Percentiles rank a stretch among this genome's conserved stretches.
Conservation (phyloP, 1,140 invertebrate species). For the Spodoptera litura region DNA sequence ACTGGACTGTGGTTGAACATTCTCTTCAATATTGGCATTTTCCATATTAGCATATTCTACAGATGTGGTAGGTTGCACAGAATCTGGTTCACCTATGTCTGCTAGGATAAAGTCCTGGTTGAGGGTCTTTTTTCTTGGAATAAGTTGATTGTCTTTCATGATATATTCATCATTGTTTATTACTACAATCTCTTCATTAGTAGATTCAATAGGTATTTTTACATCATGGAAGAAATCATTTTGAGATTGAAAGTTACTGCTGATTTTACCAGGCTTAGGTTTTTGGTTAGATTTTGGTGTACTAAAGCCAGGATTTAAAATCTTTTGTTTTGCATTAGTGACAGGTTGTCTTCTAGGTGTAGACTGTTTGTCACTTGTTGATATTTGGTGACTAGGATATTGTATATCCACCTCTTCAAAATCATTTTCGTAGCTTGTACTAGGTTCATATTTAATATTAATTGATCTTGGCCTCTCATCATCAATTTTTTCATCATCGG, state of each 20-base stretch:
- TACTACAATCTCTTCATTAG: constrained; percentile 84
- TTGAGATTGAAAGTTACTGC: constrained; percentile 26
- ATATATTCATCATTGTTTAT: constrained; percentile 87
- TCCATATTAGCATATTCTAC: constrained; percentile 63
- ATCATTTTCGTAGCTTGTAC: constrained; percentile 67
- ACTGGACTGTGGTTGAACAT: constrained; percentile 55
- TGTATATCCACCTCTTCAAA: constrained; percentile 73
- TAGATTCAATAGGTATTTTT: constrained; percentile 32
- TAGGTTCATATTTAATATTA: constrained; percentile 74
- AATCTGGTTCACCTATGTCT: constrained; percentile 58
- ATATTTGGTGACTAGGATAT: constrained; percentile 75
- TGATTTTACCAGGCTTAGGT: not conserved
- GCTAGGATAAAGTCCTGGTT: constrained; percentile 64
- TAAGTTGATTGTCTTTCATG: constrained; percentile 75
- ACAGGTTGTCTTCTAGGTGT: constrained; percentile 81
- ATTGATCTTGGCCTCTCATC: constrained; percentile 47
- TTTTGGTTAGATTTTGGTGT: constrained; percentile 37
- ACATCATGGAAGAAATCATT: constrained; percentile 51
- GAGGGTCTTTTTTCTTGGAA: constrained; percentile 62
- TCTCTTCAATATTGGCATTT: constrained; percentile 52
- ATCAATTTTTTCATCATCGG: constrained; percentile 84
- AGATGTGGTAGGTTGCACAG: constrained; percentile 61
- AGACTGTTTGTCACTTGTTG: constrained; percentile 84
- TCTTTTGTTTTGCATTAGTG: constrained; percentile 72
- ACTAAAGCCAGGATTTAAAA: constrained; percentile 70